These are phyloP conservation scores for Jacana jacana DNA, from an alignment of 2,113 vertebrate genomes.

Conservation along the genomic window DNA sequence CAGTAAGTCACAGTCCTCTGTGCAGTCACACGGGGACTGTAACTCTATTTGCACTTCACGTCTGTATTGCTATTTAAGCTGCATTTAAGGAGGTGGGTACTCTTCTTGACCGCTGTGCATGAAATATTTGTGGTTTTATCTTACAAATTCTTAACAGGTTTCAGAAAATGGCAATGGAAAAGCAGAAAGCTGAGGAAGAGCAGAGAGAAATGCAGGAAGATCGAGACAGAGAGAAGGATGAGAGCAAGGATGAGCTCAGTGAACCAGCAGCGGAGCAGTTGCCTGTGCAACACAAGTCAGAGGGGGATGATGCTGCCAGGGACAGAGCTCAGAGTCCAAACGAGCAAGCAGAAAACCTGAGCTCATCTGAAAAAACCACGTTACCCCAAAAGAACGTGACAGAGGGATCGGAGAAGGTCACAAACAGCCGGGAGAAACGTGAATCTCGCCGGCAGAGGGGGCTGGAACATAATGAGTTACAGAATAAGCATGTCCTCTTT, in stretches of 20 bases:
- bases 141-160: conserved; percentile 49
- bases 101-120: neutral
- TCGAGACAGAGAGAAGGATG: neutral
- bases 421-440: conserved; percentile 86
- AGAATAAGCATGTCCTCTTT: conserved; percentile 77
- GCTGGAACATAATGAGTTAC: conserved; percentile 89
- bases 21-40: neutral
- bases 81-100: neutral
- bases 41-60: neutral
- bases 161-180: conserved; percentile 64
- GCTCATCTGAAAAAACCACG: neutral
- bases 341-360: neutral
- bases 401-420: conserved; percentile 40
- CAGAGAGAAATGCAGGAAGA: conserved; percentile 55
- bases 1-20: neutral
- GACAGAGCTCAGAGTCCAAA: neutral
- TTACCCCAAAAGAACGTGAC: neutral
- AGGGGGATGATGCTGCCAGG: neutral
- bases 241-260: neutral
- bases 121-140: neutral
- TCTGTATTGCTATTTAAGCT: neutral
- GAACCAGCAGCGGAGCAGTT: neutral
- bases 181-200: conserved; percentile 68
- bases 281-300: neutral
- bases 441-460: conserved; percentile 88